phyloP scores from a whole-genome alignment of 2,888 invertebrate genomes.

The Napeogenes inachia region DNA sequence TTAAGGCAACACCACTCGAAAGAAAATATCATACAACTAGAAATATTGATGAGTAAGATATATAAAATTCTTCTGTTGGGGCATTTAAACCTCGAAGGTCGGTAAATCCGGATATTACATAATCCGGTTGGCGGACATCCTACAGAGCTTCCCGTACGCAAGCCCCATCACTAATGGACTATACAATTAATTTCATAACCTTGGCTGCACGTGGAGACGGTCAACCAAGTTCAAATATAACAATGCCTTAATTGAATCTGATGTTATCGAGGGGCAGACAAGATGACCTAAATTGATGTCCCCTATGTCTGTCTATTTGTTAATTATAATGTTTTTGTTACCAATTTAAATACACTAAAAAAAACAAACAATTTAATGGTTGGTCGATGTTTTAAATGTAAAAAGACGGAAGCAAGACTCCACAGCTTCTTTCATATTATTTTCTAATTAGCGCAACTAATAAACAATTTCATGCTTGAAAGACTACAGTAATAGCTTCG shows the following conservation, averaged over 20 bases:
- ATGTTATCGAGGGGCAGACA: no score
- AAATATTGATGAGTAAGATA: no score
- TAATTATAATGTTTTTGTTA: no score
- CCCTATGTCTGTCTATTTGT: no score
- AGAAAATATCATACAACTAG: not conserved
- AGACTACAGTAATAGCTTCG: conserved; percentile 6
- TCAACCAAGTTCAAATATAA: conserved; percentile 12
- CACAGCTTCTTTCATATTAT: conserved; percentile 5
- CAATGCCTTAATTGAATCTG: conserved; percentile 3
- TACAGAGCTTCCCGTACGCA: conserved; percentile 11
- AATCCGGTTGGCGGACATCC: conserved; percentile 22
- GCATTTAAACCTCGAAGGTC: conserved; percentile 15
- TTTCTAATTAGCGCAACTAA: conserved; percentile 12
- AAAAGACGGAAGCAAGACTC: conserved; percentile 12
- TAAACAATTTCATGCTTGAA: conserved; percentile 15
- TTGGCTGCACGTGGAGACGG: conserved; percentile 13
- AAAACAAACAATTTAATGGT: no score
- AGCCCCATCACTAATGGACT: conserved; percentile 11
- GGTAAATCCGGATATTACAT: conserved; percentile 19
- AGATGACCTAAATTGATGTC: no score
- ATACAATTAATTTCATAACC: conserved; percentile 18
- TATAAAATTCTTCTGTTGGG: no score
- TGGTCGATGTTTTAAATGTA: no score
- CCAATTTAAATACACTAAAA: not conserved
- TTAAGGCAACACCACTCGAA: no score